phyloP scores from a whole-genome alignment of 2,888 invertebrate genomes.

The Blomia tropicalis region DNA sequence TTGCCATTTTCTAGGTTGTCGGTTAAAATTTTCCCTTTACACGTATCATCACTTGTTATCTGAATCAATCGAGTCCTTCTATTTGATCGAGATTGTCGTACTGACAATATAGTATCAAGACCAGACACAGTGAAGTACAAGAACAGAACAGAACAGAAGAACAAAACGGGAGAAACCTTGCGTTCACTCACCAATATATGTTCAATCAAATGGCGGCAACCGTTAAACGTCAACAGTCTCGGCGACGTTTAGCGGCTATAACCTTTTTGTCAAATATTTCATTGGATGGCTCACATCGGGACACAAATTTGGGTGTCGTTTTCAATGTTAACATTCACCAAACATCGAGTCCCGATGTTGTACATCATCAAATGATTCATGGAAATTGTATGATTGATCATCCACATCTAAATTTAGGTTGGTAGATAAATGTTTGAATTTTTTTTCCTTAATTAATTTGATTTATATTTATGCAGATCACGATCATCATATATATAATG shows the following conservation, averaged over 20 bases:
- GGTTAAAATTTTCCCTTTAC: no score
- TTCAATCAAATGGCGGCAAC: constrained; percentile 32
- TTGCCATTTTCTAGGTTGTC: no score
- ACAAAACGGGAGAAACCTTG: no score
- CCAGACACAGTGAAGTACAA: no score
- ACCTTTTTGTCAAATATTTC: constrained; percentile 89
- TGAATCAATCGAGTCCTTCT: no score
- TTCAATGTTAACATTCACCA: constrained; percentile 18
- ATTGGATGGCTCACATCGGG: constrained; percentile 64
- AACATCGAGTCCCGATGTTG: background rate
- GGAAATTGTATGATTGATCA: background rate
- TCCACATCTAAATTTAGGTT: background rate
- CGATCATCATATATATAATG: background rate
- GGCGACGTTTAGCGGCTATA: constrained; percentile 46
- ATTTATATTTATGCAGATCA: background rate
- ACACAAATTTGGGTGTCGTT: constrained; percentile 40
- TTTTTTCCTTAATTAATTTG: background rate
- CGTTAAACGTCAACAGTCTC: constrained; percentile 32
- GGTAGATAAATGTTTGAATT: background rate
- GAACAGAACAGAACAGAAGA: no score
- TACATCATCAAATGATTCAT: background rate
- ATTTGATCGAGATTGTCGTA: no score
- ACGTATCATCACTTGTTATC: no score
- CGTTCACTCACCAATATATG: background rate
- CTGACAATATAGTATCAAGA: no score